phyloP scores from a whole-genome alignment of 2,113 vertebrate genomes.

The Engystomops pustulosus region DNA sequence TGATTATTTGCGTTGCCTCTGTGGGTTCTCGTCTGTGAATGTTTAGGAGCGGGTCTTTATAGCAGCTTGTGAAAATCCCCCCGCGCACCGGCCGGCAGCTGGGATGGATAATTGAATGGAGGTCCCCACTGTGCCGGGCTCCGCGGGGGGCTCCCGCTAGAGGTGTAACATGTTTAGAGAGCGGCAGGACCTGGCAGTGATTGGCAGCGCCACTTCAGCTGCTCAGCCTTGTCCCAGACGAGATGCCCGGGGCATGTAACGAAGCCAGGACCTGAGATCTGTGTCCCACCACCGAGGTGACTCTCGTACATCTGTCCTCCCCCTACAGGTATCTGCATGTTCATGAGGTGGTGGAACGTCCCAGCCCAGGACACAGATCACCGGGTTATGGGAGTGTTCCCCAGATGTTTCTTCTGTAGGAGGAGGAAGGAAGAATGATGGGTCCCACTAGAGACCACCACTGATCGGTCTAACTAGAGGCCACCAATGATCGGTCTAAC shows the following conservation, averaged over 20 bases:
- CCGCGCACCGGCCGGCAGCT: constrained; percentile 33
- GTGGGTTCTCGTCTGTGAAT: neutral
- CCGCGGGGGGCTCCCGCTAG: constrained; percentile 31
- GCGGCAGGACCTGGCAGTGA: constrained; percentile 24
- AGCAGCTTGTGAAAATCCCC: constrained; percentile 33
- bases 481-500: too few relatives aligned
- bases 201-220: constrained; percentile 44
- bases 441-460: too few relatives aligned
- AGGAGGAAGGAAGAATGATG: too few relatives aligned
- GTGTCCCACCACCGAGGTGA: constrained; percentile 44
- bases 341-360: neutral
- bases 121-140: constrained; percentile 32
- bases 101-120: constrained; percentile 49
- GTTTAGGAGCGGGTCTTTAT: neutral
- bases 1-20: constrained; percentile 32
- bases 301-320: neutral
- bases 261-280: constrained; percentile 26
- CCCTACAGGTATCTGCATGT: constrained; percentile 44
- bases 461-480: too few relatives aligned
- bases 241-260: constrained; percentile 37
- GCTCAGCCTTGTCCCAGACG: constrained; percentile 23
- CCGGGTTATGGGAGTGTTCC: neutral
- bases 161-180: constrained; percentile 40
- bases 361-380: constrained; percentile 29
- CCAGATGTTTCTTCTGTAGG: neutral